Base-by-base conservation (phyloP, 2,888 invertebrate species). In the Caenorhabditis macrosperma region DNA sequence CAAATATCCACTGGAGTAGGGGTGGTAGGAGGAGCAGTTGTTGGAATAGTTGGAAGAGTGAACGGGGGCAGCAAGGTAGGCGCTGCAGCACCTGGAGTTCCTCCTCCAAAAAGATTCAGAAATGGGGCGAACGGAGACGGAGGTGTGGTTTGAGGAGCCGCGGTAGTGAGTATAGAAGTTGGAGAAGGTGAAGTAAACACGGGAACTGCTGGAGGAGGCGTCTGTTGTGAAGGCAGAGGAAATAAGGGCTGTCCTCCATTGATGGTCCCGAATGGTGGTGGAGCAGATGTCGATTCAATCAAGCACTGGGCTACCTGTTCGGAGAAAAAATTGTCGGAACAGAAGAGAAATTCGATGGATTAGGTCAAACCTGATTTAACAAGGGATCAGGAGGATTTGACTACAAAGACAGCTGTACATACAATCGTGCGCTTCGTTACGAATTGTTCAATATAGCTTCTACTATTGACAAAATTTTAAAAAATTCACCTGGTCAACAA, bases 281-380 rank as follows among this genome's bases (percentile, higher is more conserved):
- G 80, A 20, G 80, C 33, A 9, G 67, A 24, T 2, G 77, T 76
- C 10, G 44, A 41, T 50, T 74, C 78, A 2, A 83, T 17, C 5
- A 83, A 61, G 33, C 85, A 85, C 72, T 85, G 85, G 22, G 85
- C 81, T 17, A 85, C 82, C 85, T 85, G 59, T 22, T 57, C 26
- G 20, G n/a, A 52, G n/a, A 52, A 2, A 20, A 22, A 33, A 22
- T 12, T 5, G 54, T 17, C 6, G 54, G n/a, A 26, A n/a, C 6
- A 26, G 26, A 2, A 20, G 46, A n/a, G n/a, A n/a, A n/a, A 46
- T 46, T 46, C 46, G 5, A 20, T 46, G 46, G 46, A 46, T 46
- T 24, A 52, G 50, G 35, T 35, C 9, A 20, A 17, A 46, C 33
- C 33, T 48, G 61, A 48, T 33, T 48, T 20, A 33, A 41, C 59